These are phyloP conservation scores for Cephus cinctus DNA, from an alignment of 1,140 invertebrate genomes.

Conservation along the genomic window DNA sequence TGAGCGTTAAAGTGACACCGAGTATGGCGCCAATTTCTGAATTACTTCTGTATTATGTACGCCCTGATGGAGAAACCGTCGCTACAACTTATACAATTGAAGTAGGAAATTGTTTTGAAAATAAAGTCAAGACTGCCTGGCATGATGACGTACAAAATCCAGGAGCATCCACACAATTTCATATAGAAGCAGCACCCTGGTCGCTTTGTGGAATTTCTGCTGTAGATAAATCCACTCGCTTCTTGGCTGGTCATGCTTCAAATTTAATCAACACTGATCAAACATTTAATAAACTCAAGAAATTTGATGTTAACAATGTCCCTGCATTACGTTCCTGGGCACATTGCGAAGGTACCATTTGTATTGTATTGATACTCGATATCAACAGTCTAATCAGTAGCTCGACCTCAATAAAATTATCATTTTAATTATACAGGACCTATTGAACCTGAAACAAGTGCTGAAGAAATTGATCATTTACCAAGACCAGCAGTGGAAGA, in stretches of 20 bases:
- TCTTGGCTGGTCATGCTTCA: conserved; percentile 46
- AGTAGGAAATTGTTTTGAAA: conserved; percentile 61
- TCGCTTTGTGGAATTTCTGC: conserved; percentile 63
- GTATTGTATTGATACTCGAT: conserved; percentile 11
- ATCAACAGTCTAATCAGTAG: neutral
- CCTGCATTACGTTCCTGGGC: conserved; percentile 35
- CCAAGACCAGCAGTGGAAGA: conserved; percentile 34
- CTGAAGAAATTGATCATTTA: conserved; percentile 45
- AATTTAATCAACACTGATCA: conserved; percentile 38
- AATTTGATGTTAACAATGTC: conserved; percentile 48
- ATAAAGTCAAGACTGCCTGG: conserved; percentile 58
- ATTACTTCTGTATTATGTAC: conserved; percentile 75
- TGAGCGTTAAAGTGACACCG: conserved; percentile 59
- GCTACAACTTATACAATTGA: conserved; percentile 55
- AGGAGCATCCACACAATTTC: conserved; percentile 53
- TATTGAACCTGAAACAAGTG: conserved; percentile 22
- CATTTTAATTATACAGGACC: conserved; percentile 3
- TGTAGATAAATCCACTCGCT: conserved; percentile 61
- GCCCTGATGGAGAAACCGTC: conserved; percentile 71
- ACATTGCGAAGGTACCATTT: conserved; percentile 43
- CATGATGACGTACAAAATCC: conserved; percentile 52
- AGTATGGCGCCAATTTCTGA: conserved; percentile 73
- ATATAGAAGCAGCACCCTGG: conserved; percentile 55
- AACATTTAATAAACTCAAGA: conserved; percentile 41
- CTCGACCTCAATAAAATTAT: neutral